Percentiles rank a stretch among this genome's conserved stretches.
Conservation (phyloP, 2,113 vertebrate genomes). For the Uropsilus gracilis region DNA sequence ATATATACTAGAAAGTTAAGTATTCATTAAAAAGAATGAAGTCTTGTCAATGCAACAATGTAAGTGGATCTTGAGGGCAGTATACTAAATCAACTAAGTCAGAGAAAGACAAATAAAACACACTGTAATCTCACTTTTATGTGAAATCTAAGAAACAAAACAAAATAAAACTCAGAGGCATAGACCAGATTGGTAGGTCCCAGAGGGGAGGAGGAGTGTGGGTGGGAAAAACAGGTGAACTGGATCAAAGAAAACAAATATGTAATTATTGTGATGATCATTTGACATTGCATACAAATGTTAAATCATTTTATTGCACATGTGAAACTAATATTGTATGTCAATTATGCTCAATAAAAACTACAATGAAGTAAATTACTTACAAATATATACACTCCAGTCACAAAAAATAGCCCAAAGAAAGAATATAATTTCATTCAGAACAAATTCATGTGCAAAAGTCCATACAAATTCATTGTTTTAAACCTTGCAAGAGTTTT, state of each 20-base stretch:
- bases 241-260: no score
- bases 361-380: background rate
- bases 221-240: background rate
- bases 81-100: background rate
- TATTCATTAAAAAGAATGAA: background rate
- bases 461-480: background rate
- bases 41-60: background rate
- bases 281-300: background rate
- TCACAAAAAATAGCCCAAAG: background rate
- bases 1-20: background rate
- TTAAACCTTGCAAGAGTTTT: conserved; percentile 50
- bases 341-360: background rate
- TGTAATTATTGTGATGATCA: background rate
- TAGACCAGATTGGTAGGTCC: background rate
- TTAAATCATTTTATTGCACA: background rate
- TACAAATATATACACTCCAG: background rate
- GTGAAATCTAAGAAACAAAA: background rate
- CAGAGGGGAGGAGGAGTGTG: background rate
- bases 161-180: background rate
- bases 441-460: background rate
- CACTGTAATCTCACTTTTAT: background rate
- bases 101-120: background rate
- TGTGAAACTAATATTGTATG: background rate
- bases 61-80: background rate
- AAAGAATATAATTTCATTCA: background rate